Percentiles rank a stretch among this genome's conserved stretches.
phyloP scores from a whole-genome alignment of 2,113 vertebrate genomes.

The Helogale parvula region DNA sequence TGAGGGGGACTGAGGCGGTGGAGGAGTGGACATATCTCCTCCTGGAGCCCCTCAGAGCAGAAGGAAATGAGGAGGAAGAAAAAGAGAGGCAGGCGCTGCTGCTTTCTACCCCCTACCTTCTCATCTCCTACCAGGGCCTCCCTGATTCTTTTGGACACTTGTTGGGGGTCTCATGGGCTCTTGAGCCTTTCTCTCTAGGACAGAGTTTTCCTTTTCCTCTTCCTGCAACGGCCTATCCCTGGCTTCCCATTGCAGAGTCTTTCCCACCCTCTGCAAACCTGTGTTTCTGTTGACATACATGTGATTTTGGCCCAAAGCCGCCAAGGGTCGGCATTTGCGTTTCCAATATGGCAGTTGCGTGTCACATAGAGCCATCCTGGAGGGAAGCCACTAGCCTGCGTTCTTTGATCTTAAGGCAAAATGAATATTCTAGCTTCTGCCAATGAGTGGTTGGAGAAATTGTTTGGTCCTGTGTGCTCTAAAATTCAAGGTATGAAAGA shows the following conservation, averaged over 20 bases:
- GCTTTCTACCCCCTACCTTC: neutral
- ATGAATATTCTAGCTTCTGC: neutral
- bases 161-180: neutral
- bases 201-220: neutral
- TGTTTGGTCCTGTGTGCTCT: neutral
- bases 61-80: neutral
- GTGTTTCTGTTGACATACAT: neutral
- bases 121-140: neutral
- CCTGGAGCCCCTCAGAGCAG: neutral
- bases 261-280: neutral
- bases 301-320: neutral
- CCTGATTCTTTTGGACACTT: neutral
- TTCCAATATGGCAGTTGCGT: neutral
- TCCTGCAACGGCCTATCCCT: neutral
- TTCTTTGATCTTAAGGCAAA: slow-evolving; percentile 9
- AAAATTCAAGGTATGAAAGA: neutral
- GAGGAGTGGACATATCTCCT: neutral
- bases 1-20: neutral
- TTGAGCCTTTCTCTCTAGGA: neutral
- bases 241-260: neutral
- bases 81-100: neutral
- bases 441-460: neutral
- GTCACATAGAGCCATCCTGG: neutral
- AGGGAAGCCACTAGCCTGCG: neutral
- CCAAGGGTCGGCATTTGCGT: neutral